phyloP scores from a whole-genome alignment of 2,113 vertebrate genomes.

The Upupa epops region DNA sequence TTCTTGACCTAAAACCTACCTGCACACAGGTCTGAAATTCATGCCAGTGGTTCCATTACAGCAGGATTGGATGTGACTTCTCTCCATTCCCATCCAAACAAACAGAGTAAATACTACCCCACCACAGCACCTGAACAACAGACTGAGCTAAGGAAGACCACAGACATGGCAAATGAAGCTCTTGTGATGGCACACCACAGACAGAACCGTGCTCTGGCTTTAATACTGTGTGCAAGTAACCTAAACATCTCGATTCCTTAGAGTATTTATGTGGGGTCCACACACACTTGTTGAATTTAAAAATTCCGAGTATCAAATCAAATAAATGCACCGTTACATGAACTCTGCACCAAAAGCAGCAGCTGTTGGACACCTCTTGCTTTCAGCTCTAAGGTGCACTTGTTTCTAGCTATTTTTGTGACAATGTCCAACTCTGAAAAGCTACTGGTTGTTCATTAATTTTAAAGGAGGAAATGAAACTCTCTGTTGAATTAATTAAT shows the following conservation, averaged over 20 bases:
- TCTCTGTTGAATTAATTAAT: constrained; percentile 28
- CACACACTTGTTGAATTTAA: neutral
- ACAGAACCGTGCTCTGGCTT: neutral
- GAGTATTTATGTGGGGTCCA: accelerated
- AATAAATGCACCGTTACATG: neutral
- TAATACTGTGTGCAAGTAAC: neutral
- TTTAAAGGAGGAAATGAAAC: neutral
- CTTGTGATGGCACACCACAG: neutral
- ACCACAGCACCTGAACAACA: neutral
- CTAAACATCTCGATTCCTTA: too few relatives aligned
- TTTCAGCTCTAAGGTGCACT: neutral
- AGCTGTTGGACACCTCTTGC: neutral
- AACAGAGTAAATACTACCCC: neutral
- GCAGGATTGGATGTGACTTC: neutral
- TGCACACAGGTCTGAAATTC: neutral
- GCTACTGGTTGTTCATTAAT: neutral
- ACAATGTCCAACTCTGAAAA: neutral
- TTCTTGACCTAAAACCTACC: neutral
- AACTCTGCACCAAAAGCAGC: neutral
- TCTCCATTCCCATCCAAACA: neutral
- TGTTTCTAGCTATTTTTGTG: neutral
- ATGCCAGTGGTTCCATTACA: neutral
- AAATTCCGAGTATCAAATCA: neutral
- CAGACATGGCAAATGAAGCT: neutral
- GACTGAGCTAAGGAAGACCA: neutral